These are phyloP conservation scores for Galemys pyrenaicus DNA, from an alignment of 2,113 vertebrate species.

Conservation along the genomic window DNA sequence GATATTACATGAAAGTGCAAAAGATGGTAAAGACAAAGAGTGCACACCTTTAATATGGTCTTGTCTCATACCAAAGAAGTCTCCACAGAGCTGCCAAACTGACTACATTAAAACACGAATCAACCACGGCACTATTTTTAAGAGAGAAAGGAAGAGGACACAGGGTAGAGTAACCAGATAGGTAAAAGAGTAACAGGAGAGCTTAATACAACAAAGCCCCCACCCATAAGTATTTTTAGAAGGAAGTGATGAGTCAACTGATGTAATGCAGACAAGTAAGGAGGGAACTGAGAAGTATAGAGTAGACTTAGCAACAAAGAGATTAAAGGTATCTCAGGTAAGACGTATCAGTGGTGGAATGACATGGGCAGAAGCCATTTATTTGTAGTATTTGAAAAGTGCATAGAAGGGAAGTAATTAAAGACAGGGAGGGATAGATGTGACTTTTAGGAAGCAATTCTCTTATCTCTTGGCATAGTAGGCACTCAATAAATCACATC, in stretches of 20 bases:
- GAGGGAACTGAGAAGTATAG: neutral
- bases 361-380: neutral
- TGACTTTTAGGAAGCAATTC: neutral
- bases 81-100: neutral
- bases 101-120: conserved; percentile 28
- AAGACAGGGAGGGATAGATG: neutral
- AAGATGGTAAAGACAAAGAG: neutral
- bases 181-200: neutral
- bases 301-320: neutral
- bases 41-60: neutral
- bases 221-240: neutral
- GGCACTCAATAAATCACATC: neutral
- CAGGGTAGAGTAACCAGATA: neutral
- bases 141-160: neutral
- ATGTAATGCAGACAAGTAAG: neutral
- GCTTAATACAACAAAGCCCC: neutral
- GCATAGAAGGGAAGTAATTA: neutral
- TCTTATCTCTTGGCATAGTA: neutral
- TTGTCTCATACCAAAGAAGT: neutral
- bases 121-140: neutral
- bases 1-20: neutral
- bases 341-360: conserved; percentile 28
- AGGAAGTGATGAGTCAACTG: neutral
- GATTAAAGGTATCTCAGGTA: neutral
- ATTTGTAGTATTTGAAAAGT: neutral